Evolutionary conservation across 2,113 vertebrate genomes (phyloP).

Genomic region (Osmerus mordax): DNA sequence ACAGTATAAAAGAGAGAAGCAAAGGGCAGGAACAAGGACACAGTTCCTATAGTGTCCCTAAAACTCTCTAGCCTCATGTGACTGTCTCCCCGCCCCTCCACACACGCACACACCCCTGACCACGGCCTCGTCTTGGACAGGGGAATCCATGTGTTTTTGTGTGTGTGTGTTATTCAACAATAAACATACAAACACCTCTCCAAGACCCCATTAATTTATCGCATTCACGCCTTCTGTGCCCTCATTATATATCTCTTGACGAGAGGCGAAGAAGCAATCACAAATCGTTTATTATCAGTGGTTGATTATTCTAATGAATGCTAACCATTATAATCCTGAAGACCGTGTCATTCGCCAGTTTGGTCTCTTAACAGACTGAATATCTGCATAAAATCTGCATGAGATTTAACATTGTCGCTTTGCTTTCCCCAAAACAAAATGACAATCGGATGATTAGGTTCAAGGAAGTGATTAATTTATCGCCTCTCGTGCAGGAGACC

Average conservation of each 20-base stretch:
- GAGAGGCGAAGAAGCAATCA: neutral
- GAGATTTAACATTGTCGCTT: neutral
- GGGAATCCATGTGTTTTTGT: neutral
- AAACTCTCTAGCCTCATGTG: conserved; percentile 28
- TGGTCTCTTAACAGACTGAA: neutral
- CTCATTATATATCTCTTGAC: neutral
- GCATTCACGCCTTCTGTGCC: neutral
- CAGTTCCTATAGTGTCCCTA: conserved; percentile 3
- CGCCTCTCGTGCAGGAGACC: neutral
- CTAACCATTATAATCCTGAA: conserved; percentile 14
- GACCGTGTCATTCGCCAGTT: conserved; percentile 14
- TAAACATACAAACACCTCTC: neutral
- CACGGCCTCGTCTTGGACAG: neutral
- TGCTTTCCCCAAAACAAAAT: neutral
- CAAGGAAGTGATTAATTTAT: too few relatives aligned
- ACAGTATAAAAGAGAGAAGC: conserved; percentile 17
- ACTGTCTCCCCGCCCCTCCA: conserved; percentile 8
- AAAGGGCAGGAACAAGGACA: neutral
- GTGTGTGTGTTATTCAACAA: neutral
- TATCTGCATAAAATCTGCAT: conserved; percentile 10
- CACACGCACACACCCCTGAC: neutral
- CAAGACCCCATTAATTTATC: neutral
- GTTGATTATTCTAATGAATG: conserved; percentile 11
- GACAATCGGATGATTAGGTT: too few relatives aligned
- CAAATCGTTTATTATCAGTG: conserved; percentile 5